Evolutionary conservation across 64 coral and sea anemone species (phyloP), one percentile per base, ranked within the genome.

Genomic region (Stichodactyla helianthus): DNA sequence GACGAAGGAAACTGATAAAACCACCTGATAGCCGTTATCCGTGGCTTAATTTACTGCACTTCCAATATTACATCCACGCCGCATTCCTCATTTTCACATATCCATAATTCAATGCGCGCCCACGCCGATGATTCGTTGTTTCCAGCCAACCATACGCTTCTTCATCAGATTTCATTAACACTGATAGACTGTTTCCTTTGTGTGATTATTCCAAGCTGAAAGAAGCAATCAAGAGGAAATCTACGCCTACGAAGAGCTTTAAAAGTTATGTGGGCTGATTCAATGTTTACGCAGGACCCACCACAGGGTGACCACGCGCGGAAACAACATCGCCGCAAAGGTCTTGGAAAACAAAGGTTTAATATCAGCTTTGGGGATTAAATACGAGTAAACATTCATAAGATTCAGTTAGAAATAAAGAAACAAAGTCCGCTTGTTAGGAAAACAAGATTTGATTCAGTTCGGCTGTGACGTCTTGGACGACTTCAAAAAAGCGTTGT

Each of bases 151-250:
- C 59, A 60, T 60, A 60, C 14, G 59, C 59, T 17, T 62, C 7
- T 70, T 70, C 65, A 70, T 70, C 4, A 17, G 19, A 70, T 70
- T 70, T 70, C 68, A 74, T 74, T 27, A 74, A 7, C 23, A 74
- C 23, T 74, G 68, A 74, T 74, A 27, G 68, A 74, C 68, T 74
- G 68, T 74, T 31, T 74, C 68, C 68, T 74, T 74, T 31, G 68
- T 27, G 68, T 74, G 68, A 74, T 74, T 74, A 74, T 74, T 74
- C 4, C 13, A 74, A 74, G 68, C 25, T 74, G 68, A 31, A 74
- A 74, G 68, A 74, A 74, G 68, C 26, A 74, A 74, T 74, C 68
- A 74, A 74, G 68, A 74, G 68, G 68, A 74, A 74, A 74, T 74
- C 6, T 12, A 74, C 68, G 68, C 68, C 68, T 74, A 74, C 68